phyloP scores from a whole-genome alignment of 2,113 vertebrate species.

The Emydura subglobosa region DNA sequence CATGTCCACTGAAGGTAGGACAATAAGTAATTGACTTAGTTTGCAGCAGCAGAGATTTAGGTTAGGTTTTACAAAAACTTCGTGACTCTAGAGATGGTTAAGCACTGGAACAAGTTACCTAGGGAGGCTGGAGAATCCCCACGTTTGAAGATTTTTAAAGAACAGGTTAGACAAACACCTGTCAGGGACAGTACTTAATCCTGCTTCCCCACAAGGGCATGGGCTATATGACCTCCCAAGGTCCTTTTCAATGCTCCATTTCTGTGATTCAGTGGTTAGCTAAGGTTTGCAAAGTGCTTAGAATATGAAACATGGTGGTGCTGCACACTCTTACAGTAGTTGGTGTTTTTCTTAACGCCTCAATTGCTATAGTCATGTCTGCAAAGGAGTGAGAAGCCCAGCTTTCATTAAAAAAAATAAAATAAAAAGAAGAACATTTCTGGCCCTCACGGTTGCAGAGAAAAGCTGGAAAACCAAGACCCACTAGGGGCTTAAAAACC shows the following conservation, averaged over 20 bases:
- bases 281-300: slow-evolving; percentile 36
- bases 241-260: not conserved
- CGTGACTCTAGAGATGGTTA: not conserved
- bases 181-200: not conserved
- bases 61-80: not conserved
- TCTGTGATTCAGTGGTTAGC: not conserved
- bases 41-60: not conserved
- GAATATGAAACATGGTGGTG: not conserved
- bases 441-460: not conserved
- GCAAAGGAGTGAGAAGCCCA: slow-evolving; percentile 30
- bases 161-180: not conserved
- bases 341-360: slow-evolving; percentile 5
- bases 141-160: not conserved
- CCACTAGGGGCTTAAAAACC: not conserved
- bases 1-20: not conserved
- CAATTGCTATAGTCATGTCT: slow-evolving; percentile 6
- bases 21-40: not conserved
- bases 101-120: not conserved
- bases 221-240: not conserved
- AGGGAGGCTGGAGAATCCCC: not conserved
- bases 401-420: not conserved
- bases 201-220: not conserved
- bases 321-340: slow-evolving; percentile 35
- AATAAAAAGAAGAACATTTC: not conserved
- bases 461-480: slow-evolving; percentile 13